Base-by-base conservation (phyloP, 2,797 vertebrate species). In the Morelia viridis region DNA sequence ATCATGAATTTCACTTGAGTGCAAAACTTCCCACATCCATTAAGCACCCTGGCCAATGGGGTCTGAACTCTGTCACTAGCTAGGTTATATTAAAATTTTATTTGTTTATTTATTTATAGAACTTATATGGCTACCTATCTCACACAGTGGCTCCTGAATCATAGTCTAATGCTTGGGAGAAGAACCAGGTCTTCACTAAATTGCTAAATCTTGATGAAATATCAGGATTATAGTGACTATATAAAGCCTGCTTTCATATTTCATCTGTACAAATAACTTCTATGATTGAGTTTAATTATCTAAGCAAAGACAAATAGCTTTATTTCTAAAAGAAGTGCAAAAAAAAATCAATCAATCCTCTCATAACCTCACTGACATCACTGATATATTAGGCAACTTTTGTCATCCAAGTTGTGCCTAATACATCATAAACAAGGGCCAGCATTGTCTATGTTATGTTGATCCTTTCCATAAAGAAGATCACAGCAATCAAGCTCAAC, bases 311-410 rank as follows among this genome's bases (percentile, higher is more conserved):
- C 61, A 65, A 35, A 0, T 1, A 83, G 5, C 11, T 0, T 71
- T 92, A 61, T 53, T 80, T 89, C 80, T 64, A 57, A 64, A 90
- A 61, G 2, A 2, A 83, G 68, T 13, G 28, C 19, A 89, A 87
- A 86, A 65, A 90, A 92, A 56, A 62, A 68, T 35, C 13, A 13
- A 53, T 1, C 68, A 24, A 68, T 80, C 50, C 9, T 4, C 56
- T 85, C 64, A 35, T 64, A n/a, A 31, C 8, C 58, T 85, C 4
- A 53, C 22, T 89, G 65, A 84, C 65, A 92, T 87, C 87, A 91
- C 26, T 41, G 11, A 71, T 89, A 60, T 80, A 88, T 71, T 80
- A 62, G 89, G 62, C 86, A 76, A 92, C 92, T 94, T 90, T 88
- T 58, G 41, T 31, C 28, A 91, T 64, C 89, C 35, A 85, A 56